Base-by-base conservation (phyloP, 2,113 vertebrate genomes). In the Lepisosteus osseus region DNA sequence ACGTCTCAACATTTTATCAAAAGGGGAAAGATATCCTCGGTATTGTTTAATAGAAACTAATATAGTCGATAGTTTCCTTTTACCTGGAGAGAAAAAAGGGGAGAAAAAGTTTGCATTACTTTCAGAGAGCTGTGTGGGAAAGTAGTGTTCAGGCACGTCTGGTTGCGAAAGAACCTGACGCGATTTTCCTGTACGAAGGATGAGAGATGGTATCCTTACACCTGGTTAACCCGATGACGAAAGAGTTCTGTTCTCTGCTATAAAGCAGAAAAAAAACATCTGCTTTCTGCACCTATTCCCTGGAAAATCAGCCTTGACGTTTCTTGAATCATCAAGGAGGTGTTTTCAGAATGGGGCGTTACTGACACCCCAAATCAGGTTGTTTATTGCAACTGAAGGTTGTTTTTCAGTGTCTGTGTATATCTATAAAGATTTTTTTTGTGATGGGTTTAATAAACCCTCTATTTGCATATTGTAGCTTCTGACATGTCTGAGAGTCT, bases 161-260 rank as follows among this genome's bases (percentile, higher is more conserved):
- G 47, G 47, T 9, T 51, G 9, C 9, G 9, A 51, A 51, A 51
- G 9, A 51, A 51, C 47, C 5, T 51, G 5, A 51, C 47, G 9
- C 2, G 9, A 29, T 29, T 51, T 51, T 51, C 47, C 47, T 51
- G 47, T 1, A 51, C 63, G 67, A 6, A 15, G 45, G 64, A 47
- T 71, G 44, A 67, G 14, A 54, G 68, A 69, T 69, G 70, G 67
- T 55, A 77, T 76, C 75, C 70, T 75, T 78, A 86, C 81, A 72
- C 74, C 78, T 61, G 76, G 76, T 79, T 82, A 79, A 86, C 83
- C 75, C 76, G 65, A 81, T 76, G 74, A 73, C 61, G 51, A 82
- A 29, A 29, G 83, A 86, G 73, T 87, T 85, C 85, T 81, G 79
- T 29, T 61, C 71, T 74, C 69, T 62, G 43, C 73, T 67, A 70